A percentile compares a stretch with the other conserved stretches of the same genome.
phyloP scores from a whole-genome alignment of 2,888 invertebrate genomes.

The Yponomeuta evonymella region DNA sequence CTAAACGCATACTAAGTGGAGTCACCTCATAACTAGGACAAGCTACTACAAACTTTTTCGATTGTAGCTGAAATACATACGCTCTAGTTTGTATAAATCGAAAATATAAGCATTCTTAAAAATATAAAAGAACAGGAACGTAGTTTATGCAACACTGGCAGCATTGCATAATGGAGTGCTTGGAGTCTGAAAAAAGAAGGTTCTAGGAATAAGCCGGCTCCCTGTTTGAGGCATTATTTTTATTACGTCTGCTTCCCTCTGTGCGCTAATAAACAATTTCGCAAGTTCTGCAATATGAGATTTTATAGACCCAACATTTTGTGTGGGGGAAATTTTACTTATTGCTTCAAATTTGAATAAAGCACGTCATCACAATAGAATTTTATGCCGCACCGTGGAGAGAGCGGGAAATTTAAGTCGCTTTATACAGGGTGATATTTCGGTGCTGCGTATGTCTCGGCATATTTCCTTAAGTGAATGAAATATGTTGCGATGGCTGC shows the following conservation, averaged over 20 bases:
- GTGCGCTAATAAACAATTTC: slow-evolving; percentile 43
- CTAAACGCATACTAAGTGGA: too few relatives aligned
- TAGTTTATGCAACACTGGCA: background rate
- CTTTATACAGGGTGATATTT: too few relatives aligned
- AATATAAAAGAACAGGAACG: too few relatives aligned
- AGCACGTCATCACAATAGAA: slow-evolving; percentile 8
- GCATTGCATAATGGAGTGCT: background rate
- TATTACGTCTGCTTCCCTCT: slow-evolving; percentile 39
- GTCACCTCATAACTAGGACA: too few relatives aligned
- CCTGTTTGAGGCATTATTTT: slow-evolving; percentile 36
- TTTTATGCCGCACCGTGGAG: slow-evolving; percentile 2
- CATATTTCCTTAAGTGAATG: too few relatives aligned
- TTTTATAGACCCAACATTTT: slow-evolving; percentile 14
- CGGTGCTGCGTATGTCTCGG: too few relatives aligned
- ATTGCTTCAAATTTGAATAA: slow-evolving; percentile 15
- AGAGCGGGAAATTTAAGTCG: too few relatives aligned
- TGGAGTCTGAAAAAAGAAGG: background rate
- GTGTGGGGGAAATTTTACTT: slow-evolving; percentile 15
- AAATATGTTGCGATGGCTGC: too few relatives aligned
- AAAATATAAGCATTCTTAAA: too few relatives aligned
- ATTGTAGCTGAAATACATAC: too few relatives aligned
- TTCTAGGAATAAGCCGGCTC: slow-evolving; percentile 23
- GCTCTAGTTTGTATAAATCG: too few relatives aligned
- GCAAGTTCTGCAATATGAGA: slow-evolving; percentile 17
- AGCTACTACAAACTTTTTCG: too few relatives aligned